Percentiles rank a stretch among this genome's conserved stretches.
These are phyloP conservation scores for Rapana venosa DNA, from an alignment of 2,888 invertebrate species.

Conservation along the genomic window DNA sequence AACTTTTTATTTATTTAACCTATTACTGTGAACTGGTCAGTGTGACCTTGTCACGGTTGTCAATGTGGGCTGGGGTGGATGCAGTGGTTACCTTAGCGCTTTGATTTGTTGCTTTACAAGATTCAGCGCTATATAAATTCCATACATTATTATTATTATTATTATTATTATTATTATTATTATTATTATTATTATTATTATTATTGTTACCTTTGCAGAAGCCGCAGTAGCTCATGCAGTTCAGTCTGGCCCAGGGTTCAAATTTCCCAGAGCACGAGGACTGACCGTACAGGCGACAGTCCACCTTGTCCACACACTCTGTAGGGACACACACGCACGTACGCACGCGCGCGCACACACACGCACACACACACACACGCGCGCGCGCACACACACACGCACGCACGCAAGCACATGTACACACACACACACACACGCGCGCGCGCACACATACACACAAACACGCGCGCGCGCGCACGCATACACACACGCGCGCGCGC, in stretches of 20 bases:
- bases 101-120: no score
- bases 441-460: background rate
- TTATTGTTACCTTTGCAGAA: slow-evolving; percentile 53
- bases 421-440: background rate
- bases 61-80: no score
- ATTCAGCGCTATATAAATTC: no score
- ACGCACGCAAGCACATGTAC: background rate
- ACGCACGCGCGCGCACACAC: background rate
- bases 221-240: slow-evolving; percentile 51
- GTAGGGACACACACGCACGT: background rate
- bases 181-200: no score
- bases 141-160: no score
- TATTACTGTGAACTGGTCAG: no score
- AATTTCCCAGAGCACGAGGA: slow-evolving; percentile 39
- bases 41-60: no score
- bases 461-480: background rate
- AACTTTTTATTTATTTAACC: no score
- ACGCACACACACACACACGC: background rate
- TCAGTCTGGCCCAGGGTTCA: slow-evolving; percentile 47
- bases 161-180: no score
- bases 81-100: no score
- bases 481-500: background rate
- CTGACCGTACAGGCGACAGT: slow-evolving; percentile 47
- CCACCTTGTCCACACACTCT: slow-evolving; percentile 52
- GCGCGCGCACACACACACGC: background rate